phyloP scores from a whole-genome alignment of 2,113 vertebrate species.

The Helogale parvula region DNA sequence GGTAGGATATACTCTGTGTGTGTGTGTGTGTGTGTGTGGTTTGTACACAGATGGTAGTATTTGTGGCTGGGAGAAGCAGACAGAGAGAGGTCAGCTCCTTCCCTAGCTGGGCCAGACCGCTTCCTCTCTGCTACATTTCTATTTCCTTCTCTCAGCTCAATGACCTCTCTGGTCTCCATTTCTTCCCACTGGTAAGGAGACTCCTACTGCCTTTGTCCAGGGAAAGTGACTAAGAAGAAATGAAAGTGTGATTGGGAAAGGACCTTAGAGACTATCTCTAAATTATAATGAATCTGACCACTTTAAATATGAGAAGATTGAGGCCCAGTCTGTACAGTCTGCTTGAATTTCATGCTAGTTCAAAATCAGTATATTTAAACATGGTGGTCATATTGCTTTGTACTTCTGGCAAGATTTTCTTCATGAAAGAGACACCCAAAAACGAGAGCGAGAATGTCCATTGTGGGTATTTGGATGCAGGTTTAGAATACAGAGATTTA shows the following conservation, averaged over 20 bases:
- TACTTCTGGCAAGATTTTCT: not conserved
- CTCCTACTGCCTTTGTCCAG: not conserved
- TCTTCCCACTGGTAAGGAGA: not conserved
- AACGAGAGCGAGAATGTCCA: not conserved
- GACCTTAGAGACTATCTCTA: not conserved
- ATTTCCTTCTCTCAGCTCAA: not conserved
- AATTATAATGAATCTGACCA: not conserved
- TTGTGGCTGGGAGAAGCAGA: not conserved
- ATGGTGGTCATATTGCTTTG: not conserved
- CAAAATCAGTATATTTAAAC: not conserved
- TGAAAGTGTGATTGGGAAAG: not conserved
- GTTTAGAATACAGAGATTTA: slow-evolving; percentile 43
- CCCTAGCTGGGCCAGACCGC: not conserved
- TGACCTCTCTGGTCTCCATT: not conserved
- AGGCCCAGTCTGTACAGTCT: no score
- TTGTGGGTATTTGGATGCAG: not conserved
- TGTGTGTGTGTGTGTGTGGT: not conserved
- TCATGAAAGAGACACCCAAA: slow-evolving; percentile 5
- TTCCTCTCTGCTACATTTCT: not conserved
- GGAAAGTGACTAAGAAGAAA: not conserved
- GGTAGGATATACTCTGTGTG: not conserved
- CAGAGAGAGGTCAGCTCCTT: not conserved
- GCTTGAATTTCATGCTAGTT: not conserved
- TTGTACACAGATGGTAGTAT: not conserved
- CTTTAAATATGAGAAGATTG: not conserved